These are phyloP conservation scores for Popillia japonica DNA, from an alignment of 1,140 invertebrate species.

Conservation along the genomic window DNA sequence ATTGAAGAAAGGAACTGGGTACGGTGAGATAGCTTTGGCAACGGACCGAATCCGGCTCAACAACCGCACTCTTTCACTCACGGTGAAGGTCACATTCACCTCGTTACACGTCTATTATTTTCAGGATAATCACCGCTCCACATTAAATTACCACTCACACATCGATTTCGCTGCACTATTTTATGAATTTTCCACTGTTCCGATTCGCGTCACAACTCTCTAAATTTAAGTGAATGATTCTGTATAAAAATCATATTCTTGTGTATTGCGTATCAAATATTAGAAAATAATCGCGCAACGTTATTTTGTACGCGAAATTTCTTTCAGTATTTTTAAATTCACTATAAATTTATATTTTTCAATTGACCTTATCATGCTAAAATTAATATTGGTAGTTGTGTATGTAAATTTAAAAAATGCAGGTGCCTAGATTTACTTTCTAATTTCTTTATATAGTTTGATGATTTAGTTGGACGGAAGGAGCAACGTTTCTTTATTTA, in stretches of 20 bases:
- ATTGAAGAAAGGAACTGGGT: slow-evolving; percentile 40
- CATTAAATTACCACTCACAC: slow-evolving; percentile 27
- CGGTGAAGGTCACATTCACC: slow-evolving; percentile 43
- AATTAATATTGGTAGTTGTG: no score
- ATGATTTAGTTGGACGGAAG: no score
- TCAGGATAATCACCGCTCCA: slow-evolving; percentile 34
- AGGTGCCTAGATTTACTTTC: no score
- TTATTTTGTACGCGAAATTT: no score
- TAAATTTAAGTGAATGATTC: neutral
- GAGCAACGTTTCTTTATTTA: no score
- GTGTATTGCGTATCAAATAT: no score
- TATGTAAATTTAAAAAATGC: no score
- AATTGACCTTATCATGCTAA: no score
- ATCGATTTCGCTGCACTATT: slow-evolving; percentile 29
- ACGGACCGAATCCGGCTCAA: slow-evolving; percentile 37
- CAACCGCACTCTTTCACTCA: slow-evolving; percentile 40
- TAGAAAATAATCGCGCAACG: no score
- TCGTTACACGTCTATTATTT: slow-evolving; percentile 32
- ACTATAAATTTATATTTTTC: no score
- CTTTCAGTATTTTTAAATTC: no score
- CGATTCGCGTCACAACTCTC: slow-evolving; percentile 19
- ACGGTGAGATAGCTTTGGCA: slow-evolving; percentile 7
- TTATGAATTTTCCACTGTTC: slow-evolving; percentile 32
- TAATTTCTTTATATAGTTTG: no score
- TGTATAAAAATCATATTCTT: neutral